Evolutionary conservation across 2,113 vertebrate species (phyloP), one percentile per base, ranked within the genome.

Genomic region (Hemichromis elongatus): DNA sequence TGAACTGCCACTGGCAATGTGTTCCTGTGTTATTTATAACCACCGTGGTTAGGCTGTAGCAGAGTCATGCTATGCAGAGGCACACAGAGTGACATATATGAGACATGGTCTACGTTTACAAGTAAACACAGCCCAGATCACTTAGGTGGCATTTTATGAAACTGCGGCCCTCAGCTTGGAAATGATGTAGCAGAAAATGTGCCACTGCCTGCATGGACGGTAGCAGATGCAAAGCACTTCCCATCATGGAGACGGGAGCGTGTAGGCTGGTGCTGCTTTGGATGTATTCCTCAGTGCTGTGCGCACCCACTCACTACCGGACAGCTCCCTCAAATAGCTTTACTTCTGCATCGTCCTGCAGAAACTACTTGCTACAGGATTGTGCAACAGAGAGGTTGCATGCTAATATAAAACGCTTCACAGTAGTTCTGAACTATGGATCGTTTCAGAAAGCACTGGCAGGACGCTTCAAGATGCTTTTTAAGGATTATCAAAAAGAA

Each of bases 251-350:
- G 77, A 81, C 57, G 56, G 19, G 35, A 83, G 63, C 47, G 80
- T 68, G 90, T 90, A 28, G 90, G 87, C 77, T 57, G 37, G 9
- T 37, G 73, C 35, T 56, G 86, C 78, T 84, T 56, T 85, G n/a
- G 18, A 59, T 86, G 79, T 28, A 63, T 83, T 79, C 73, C 35
- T 75, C 26, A 78, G 75, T 37, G 73, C 85, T 81, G 56, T 8
- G 24, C 79, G 77, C 88, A 55, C 91, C 92, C 83, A 90, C 89
- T 81, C 88, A 42, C 11, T 30, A 10, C 79, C 9, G 79, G 19
- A 56, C 56, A 42, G 53, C 83, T 73, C 83, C 7, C 82, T 84
- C 24, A 45, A 63, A 21, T 59, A 84, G 56, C 81, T 81, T 86
- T 90, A 50, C 28, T 86, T 78, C 77, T 35, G 53, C 77, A 28